A percentile compares a stretch with the other conserved stretches of the same genome.
phyloP scores from a whole-genome alignment of 1,140 invertebrate species.

The Bombus huntii region DNA sequence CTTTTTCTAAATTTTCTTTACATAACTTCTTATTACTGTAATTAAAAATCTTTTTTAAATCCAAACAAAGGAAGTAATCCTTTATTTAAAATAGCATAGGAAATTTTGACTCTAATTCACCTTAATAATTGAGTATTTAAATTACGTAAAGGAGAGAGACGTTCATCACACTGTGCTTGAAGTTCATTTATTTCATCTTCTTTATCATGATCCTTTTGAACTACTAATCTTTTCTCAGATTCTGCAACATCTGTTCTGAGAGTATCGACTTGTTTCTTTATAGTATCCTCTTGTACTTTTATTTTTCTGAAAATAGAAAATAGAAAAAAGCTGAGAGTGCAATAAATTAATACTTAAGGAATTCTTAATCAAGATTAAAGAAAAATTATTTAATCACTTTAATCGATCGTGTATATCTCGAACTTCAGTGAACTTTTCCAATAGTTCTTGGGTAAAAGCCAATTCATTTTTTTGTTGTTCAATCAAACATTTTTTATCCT shows the following conservation, averaged over 20 bases:
- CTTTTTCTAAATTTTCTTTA: slow-evolving; percentile 48
- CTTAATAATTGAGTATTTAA: slow-evolving; percentile 38
- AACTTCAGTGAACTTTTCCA: slow-evolving; percentile 55
- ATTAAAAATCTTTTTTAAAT: slow-evolving; percentile 20
- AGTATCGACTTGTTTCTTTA: slow-evolving; percentile 50
- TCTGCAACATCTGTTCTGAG: slow-evolving; percentile 2
- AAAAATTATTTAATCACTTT: slow-evolving; percentile 52
- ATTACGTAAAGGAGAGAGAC: slow-evolving; percentile 23
- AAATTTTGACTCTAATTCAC: slow-evolving; percentile 23
- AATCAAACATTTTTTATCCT: slow-evolving; percentile 65
- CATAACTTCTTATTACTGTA: slow-evolving; percentile 47
- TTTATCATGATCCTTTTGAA: slow-evolving; percentile 39
- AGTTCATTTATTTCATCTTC: slow-evolving; percentile 42
- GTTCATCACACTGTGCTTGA: slow-evolving; percentile 25
- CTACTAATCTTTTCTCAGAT: slow-evolving; percentile 38
- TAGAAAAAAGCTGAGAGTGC: neutral
- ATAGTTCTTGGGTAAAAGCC: slow-evolving; percentile 55
- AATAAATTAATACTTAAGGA: slow-evolving; percentile 17
- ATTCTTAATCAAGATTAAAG: slow-evolving; percentile 31
- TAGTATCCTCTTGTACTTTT: slow-evolving; percentile 29
- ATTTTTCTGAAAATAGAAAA: slow-evolving; percentile 43
- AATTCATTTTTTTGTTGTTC: slow-evolving; percentile 61
- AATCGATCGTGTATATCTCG: slow-evolving; percentile 42
- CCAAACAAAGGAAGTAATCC: neutral
- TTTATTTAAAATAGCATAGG: neutral